Percentiles rank a stretch among this genome's conserved stretches.
phyloP scores from a whole-genome alignment of 2,797 vertebrate genomes.

The Miichthys miiuy region DNA sequence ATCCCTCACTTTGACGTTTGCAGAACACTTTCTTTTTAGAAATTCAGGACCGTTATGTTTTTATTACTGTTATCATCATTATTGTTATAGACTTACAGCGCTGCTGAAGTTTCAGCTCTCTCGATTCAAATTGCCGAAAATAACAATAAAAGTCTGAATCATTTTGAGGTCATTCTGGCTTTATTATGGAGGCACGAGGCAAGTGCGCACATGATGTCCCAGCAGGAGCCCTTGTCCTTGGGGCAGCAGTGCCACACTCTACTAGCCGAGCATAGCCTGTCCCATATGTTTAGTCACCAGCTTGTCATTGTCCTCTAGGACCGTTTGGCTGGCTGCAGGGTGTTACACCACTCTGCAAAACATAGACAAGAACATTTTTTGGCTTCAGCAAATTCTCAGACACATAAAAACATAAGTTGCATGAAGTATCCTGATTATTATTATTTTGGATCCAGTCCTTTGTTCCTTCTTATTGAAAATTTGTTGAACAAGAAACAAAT shows the following conservation, averaged over 20 bases:
- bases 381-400: slow-evolving; percentile 6
- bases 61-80: not conserved
- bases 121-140: not conserved
- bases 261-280: slow-evolving; percentile 57
- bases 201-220: slow-evolving; percentile 51
- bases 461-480: not conserved
- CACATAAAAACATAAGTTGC: slow-evolving; percentile 19
- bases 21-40: not conserved
- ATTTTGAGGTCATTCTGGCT: slow-evolving; percentile 45
- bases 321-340: slow-evolving; percentile 44
- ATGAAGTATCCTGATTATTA: not conserved
- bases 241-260: slow-evolving; percentile 52
- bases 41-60: not conserved
- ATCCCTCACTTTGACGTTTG: not conserved
- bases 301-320: slow-evolving; percentile 61
- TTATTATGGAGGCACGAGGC: slow-evolving; percentile 39
- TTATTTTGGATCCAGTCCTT: not conserved
- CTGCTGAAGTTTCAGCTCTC: slow-evolving; percentile 15
- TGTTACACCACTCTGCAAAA: slow-evolving; percentile 14
- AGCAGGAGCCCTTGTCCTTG: slow-evolving; percentile 55
- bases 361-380: slow-evolving; percentile 15
- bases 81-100: not conserved
- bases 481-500: not conserved
- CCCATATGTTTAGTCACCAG: slow-evolving; percentile 70
- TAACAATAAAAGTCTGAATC: slow-evolving; percentile 16